Percentiles rank a stretch among this genome's conserved stretches.
These are phyloP conservation scores for Dromiciops gliroides DNA, from an alignment of 2,113 vertebrate species.

Conservation along the genomic window DNA sequence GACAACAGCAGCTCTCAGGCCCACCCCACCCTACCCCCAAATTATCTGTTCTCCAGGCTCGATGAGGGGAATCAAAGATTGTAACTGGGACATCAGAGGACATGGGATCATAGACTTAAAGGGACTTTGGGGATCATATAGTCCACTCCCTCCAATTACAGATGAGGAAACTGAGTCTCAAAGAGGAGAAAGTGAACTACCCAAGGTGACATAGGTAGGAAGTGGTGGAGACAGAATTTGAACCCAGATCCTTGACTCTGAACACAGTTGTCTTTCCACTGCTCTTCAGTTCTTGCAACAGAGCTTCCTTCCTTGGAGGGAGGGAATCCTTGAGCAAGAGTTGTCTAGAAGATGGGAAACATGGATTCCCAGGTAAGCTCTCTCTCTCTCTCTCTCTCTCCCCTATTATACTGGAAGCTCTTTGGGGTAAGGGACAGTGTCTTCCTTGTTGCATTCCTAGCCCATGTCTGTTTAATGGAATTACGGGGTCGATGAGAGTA, in stretches of 20 bases:
- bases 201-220: not conserved
- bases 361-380: not conserved
- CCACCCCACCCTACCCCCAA: not conserved
- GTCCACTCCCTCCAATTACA: not conserved
- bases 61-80: not conserved
- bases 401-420: not conserved
- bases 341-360: not conserved
- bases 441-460: not conserved
- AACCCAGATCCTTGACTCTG: too few species aligned
- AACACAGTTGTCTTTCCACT: not conserved
- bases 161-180: not conserved
- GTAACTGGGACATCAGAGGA: too few species aligned
- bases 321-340: not conserved
- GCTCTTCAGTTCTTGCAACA: not conserved
- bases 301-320: not conserved
- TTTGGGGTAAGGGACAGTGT: too few species aligned
- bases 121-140: not conserved
- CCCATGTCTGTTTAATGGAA: not conserved
- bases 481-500: not conserved
- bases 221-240: too few species aligned
- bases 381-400: too few species aligned
- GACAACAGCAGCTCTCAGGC: not conserved
- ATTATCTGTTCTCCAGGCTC: not conserved
- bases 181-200: not conserved
- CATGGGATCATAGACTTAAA: not conserved